These are phyloP conservation scores for Empis livida DNA, from an alignment of 2,888 invertebrate species.

Conservation along the genomic window DNA sequence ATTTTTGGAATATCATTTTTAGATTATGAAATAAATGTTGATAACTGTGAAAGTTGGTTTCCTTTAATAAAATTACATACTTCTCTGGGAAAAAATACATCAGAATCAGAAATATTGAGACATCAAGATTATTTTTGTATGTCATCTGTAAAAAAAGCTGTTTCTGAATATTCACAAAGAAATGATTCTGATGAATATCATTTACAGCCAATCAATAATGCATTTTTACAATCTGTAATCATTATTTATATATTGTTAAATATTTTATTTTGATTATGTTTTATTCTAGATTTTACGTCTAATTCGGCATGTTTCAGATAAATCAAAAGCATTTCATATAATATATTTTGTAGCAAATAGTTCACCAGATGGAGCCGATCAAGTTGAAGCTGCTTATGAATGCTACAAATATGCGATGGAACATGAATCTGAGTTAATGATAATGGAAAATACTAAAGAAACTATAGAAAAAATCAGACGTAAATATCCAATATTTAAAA, in stretches of 20 bases:
- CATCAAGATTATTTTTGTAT: conserved; percentile 32
- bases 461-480: conserved; percentile 29
- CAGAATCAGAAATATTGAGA: conserved; percentile 22
- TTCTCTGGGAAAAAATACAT: conserved; percentile 20
- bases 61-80: conserved; percentile 32
- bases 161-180: conserved; percentile 28
- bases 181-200: conserved; percentile 27
- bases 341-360: conserved; percentile 32
- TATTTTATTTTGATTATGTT: conserved; percentile 2
- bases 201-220: conserved; percentile 33
- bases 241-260: neutral
- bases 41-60: conserved; percentile 34
- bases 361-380: conserved; percentile 34
- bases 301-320: conserved; percentile 24
- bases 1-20: neutral
- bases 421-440: conserved; percentile 18
- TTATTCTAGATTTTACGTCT: conserved; percentile 25
- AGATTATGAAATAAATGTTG: conserved; percentile 32
- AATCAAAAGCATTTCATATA: conserved; percentile 27
- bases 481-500: conserved; percentile 33
- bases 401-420: conserved; percentile 30
- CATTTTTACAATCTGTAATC: conserved; percentile 31
- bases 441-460: conserved; percentile 23
- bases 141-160: conserved; percentile 34
- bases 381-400: conserved; percentile 33